Evolutionary conservation across 2,888 invertebrate species (phyloP).

Genomic region (Eupithecia inturbata): DNA sequence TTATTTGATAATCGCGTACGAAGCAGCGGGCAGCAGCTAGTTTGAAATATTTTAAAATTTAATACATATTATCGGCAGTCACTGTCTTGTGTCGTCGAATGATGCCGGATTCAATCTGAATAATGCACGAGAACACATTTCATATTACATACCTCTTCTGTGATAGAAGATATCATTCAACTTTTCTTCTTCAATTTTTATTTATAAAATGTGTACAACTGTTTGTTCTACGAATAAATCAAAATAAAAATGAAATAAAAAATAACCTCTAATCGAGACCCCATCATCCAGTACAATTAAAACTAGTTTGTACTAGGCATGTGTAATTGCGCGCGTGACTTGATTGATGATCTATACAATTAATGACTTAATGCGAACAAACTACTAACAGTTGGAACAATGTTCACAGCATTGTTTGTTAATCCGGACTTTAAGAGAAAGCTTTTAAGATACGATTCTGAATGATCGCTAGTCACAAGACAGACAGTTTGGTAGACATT

Average conservation of each 20-base stretch:
- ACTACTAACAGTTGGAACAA: background rate
- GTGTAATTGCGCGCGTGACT: constrained; percentile 16
- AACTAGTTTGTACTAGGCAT: background rate
- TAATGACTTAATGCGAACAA: constrained; percentile 37
- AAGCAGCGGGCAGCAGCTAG: no score
- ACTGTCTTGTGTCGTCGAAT: no score
- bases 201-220: no score
- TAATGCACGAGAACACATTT: background rate
- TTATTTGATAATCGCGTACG: no score
- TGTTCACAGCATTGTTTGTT: constrained; percentile 13
- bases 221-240: no score
- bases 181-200: no score
- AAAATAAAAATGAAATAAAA: no score
- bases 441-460: background rate
- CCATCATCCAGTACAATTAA: background rate
- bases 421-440: background rate
- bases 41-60: no score
- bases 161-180: background rate
- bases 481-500: background rate
- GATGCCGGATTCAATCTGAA: background rate
- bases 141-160: background rate
- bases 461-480: background rate
- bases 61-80: no score
- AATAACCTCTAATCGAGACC: background rate
- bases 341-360: constrained; percentile 30